Evolutionary conservation across 2,888 invertebrate species (phyloP), one percentile per base, ranked within the genome.

Genomic region (Sisyra nigra): DNA sequence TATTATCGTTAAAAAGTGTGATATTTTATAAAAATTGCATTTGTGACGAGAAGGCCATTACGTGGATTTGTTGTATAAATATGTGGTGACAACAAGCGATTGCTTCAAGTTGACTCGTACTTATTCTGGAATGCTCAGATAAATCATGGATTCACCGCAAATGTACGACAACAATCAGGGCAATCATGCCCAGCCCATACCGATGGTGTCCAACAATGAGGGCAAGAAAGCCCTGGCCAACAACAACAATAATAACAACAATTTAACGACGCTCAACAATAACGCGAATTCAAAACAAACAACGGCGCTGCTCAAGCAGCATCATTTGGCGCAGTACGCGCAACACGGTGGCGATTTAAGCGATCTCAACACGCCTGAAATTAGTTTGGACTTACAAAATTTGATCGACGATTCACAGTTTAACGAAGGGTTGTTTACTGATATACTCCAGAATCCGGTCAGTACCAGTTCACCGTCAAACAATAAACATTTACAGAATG

Each of bases 321-420:
- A 74, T 54, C 68, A 83, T 54, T 68, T 79, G 54, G 73, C 82
- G 46, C 75, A 76, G 51, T 76, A 80, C 47, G 82, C 84, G 46
- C 80, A 81, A 47, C 65, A 67, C 17, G 69, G 70, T 46, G 72
- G 71, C 35, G 88, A 91, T 57, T 66, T 91, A 48, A 83, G 85
- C 58, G 91, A 91, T 61, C 73, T 93, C 55, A 89, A 88, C 61
- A 84, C 85, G 45, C 87, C 89, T 51, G 93, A 93, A 65, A 88
- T 92, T 60, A 87, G 88, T 50, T 69, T 93, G 57, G 92, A 93
- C 58, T 69, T 93, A 50, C 89, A 92, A 58, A 84, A 87, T 62
- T 73, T 93, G 55, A 91, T 93, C 57, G 89, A 91, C 66, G 91
- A 91, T 61, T 69, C 72, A 24, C 87, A 88, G 66, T 89, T 91